Percentiles rank a stretch among this genome's conserved stretches.
Conservation (phyloP, 2,113 vertebrate genomes). For the Notothenia rossii region DNA sequence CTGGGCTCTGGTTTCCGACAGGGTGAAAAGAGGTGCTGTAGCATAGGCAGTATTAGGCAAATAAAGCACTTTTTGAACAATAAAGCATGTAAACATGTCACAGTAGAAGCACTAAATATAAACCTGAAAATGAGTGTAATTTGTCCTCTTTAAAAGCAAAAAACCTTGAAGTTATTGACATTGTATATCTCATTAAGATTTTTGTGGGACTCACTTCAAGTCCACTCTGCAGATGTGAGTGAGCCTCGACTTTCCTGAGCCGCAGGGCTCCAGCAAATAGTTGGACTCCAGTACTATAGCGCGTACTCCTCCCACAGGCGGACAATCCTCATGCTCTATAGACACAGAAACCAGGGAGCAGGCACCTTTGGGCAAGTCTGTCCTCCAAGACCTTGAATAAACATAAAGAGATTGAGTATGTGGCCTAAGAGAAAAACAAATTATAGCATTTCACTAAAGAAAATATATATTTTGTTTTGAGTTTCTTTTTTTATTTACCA, state of each 20-base stretch:
- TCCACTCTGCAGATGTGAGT: conserved; percentile 96
- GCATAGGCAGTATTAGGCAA: no score
- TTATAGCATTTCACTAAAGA: not conserved
- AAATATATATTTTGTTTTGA: no score
- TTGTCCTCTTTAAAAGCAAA: no score
- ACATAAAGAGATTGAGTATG: conserved; percentile 16
- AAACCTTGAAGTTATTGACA: no score
- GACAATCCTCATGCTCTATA: conserved; percentile 91
- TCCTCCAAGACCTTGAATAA: conserved; percentile 92
- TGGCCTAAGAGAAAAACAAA: not conserved
- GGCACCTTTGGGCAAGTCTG: conserved; percentile 92
- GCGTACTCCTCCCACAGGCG: conserved; percentile 88
- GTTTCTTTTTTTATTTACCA: not conserved
- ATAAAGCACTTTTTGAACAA: no score
- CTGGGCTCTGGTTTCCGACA: no score
- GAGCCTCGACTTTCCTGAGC: conserved; percentile 95
- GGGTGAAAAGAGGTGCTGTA: no score
- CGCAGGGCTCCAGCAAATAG: conserved; percentile 95
- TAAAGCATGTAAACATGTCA: no score
- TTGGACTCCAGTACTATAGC: conserved; percentile 92
- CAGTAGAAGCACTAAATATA: no score
- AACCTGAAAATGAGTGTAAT: no score
- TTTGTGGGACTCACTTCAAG: conserved; percentile 89
- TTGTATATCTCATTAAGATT: not conserved
- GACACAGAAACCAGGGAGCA: conserved; percentile 92